phyloP scores from a whole-genome alignment of 2,797 vertebrate species.

The Mus minutoides region DNA sequence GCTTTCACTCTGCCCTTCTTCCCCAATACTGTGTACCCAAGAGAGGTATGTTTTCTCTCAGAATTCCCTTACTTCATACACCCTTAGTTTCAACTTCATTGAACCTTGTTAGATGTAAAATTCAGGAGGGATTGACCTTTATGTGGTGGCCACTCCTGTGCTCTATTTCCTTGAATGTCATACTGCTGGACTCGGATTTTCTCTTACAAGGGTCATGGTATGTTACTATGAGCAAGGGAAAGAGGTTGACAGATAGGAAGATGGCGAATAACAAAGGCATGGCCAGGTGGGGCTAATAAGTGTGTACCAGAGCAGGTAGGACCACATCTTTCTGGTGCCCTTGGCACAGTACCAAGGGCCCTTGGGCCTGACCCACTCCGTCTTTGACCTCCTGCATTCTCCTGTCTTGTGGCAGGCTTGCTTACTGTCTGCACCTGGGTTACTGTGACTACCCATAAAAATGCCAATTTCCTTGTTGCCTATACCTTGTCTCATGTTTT shows the following conservation, averaged over 20 bases:
- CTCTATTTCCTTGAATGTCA: not conserved
- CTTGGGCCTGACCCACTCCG: not conserved
- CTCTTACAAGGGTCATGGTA: not conserved
- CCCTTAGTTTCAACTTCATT: not conserved
- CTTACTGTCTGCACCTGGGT: not conserved
- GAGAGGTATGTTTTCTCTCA: not conserved
- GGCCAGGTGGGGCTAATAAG: not conserved
- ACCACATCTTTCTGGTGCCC: fast-evolving
- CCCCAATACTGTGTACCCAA: too few species aligned
- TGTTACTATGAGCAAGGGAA: not conserved
- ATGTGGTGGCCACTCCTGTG: not conserved
- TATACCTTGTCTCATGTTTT: not conserved
- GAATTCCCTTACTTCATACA: not conserved
- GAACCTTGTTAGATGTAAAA: not conserved
- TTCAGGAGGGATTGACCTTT: not conserved
- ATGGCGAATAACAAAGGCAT: not conserved
- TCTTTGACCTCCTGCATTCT: not conserved
- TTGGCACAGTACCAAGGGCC: not conserved
- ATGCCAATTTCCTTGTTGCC: not conserved
- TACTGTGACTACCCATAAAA: not conserved
- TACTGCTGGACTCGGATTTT: not conserved
- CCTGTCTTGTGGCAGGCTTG: not conserved
- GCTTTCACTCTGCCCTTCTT: not conserved
- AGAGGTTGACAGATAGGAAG: not conserved
- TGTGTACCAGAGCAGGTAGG: not conserved